Evolutionary conservation across 2,113 vertebrate genomes (phyloP).

Genomic region (Nannobrachium achirus): DNA sequence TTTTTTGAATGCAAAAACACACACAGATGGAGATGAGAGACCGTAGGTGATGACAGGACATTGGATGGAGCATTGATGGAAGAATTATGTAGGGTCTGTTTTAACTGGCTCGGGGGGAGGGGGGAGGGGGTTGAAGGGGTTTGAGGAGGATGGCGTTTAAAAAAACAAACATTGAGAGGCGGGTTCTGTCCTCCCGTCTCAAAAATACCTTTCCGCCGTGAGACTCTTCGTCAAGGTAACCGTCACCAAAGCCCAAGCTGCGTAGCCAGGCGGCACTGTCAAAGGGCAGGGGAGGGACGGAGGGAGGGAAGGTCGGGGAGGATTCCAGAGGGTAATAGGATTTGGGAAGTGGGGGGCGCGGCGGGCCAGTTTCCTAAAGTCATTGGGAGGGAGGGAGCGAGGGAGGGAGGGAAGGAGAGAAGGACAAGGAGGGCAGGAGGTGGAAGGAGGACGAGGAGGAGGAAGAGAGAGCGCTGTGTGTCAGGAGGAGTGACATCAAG

Average conservation of each 20-base stretch:
- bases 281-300: conserved; percentile 78
- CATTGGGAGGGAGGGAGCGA: conserved; percentile 9
- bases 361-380: conserved; percentile 91
- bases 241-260: conserved; percentile 84
- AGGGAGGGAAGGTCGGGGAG: conserved; percentile 83
- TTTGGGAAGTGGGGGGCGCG: conserved; percentile 95
- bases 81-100: background rate
- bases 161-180: conserved; percentile 8
- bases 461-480: conserved; percentile 59
- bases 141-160: background rate
- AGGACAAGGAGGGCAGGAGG: conserved; percentile 15
- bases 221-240: conserved; percentile 78
- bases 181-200: conserved; percentile 12
- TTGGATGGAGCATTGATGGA: background rate
- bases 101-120: background rate
- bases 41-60: background rate
- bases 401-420: conserved; percentile 11
- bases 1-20: background rate
- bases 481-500: conserved; percentile 65
- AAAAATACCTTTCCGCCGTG: conserved; percentile 77
- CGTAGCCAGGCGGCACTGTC: conserved; percentile 90
- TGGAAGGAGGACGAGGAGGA: conserved; percentile 8
- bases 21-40: conserved; percentile 1
- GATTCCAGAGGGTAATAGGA: conserved; percentile 92
- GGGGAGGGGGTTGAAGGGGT: background rate